Conservation (phyloP, 1,140 invertebrate species). For the Atta cephalotes region DNA sequence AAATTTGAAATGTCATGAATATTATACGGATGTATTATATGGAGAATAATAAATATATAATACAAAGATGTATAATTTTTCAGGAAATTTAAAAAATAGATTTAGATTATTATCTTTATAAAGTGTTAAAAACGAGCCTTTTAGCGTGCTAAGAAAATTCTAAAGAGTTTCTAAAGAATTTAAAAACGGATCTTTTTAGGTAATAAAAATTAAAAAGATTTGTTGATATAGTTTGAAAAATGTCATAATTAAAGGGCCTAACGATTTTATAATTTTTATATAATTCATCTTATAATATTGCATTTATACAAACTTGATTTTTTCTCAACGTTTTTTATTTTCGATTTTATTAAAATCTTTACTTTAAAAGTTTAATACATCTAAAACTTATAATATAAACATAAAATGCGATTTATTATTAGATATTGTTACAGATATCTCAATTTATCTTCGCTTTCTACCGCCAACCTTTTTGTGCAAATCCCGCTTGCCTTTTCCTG, state of each 20-base stretch:
- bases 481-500: slow-evolving; percentile 88
- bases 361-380: background rate
- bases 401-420: slow-evolving; percentile 3
- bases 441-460: slow-evolving; percentile 88
- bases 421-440: background rate
- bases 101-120: background rate
- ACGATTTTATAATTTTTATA: background rate
- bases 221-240: background rate
- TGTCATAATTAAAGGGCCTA: no score
- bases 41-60: background rate
- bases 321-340: background rate
- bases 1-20: background rate
- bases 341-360: slow-evolving; percentile 3
- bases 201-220: background rate
- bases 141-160: background rate
- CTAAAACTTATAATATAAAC: background rate
- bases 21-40: background rate
- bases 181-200: background rate
- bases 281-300: background rate
- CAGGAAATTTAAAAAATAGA: background rate
- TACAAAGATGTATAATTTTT: background rate
- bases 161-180: background rate
- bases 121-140: background rate
- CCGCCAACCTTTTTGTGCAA: slow-evolving; percentile 87
- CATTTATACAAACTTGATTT: background rate